Percentiles rank a stretch among this genome's conserved stretches.
Conservation (phyloP, 2,113 vertebrate genomes). For the Paradoxurus hermaphroditus region DNA sequence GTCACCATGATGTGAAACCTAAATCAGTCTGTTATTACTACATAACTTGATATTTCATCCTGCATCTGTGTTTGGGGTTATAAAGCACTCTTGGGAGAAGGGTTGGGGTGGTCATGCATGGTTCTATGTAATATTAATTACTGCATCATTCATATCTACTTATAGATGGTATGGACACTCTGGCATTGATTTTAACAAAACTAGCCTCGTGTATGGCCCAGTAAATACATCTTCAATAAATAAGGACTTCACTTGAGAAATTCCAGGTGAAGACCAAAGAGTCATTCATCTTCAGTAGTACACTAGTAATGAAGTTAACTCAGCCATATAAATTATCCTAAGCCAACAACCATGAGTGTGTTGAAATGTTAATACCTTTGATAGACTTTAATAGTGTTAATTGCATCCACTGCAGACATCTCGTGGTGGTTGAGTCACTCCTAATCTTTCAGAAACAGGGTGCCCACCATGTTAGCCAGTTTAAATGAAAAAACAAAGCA, state of each 20-base stretch:
- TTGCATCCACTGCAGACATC: neutral
- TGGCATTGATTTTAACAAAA: conserved; percentile 28
- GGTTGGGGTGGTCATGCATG: neutral
- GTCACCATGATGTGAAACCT: neutral
- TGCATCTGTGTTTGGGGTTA: neutral
- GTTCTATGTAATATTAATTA: neutral
- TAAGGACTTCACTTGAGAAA: conserved; percentile 38
- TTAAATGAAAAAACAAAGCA: neutral
- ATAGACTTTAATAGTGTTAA: conserved; percentile 44
- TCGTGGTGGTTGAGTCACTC: neutral
- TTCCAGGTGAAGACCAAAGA: conserved; percentile 7
- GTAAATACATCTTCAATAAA: neutral
- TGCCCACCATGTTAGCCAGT: neutral
- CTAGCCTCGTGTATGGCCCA: neutral
- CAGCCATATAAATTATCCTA: conserved; percentile 42
- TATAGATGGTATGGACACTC: neutral
- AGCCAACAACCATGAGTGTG: neutral
- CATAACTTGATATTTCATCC: neutral
- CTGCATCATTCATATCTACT: neutral
- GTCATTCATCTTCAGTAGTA: neutral
- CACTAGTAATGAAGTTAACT: conserved; percentile 20
- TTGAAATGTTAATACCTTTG: conserved; percentile 67
- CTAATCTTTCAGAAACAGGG: conserved; percentile 19
- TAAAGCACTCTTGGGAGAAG: neutral
- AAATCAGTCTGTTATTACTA: neutral